Base-by-base conservation (phyloP, 2,888 invertebrate species). In the Galerucella calmariensis region DNA sequence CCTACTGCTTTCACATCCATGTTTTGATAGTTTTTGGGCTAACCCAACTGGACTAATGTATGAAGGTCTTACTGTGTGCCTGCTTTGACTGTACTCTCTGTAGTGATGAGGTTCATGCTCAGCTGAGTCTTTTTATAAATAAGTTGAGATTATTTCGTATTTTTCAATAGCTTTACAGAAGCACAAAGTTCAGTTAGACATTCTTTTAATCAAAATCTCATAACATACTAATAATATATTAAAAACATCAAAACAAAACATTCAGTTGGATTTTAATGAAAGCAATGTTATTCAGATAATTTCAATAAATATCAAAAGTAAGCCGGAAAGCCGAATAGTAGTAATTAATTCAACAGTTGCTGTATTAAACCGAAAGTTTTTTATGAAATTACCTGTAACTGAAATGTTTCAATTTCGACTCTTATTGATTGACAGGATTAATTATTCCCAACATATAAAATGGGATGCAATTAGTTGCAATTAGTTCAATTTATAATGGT, bases 371-470 rank as follows among this genome's bases (percentile, higher is more conserved):
- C 14, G 8, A n/a, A n/a, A 51, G 14, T n/a, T 51, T 51, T n/a
- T n/a, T 51, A 14, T 27, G 11, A 27, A 27, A 59, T 27, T 59
- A 51, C 59, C 59, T 27, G 27, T 59, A 27, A 59, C 11, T 59
- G 24, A 27, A 59, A 59, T 59, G 24, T 59, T 24, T 27, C 59
- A 27, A 27, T 20, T 59, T 27, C 59, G 20, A 4, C 24, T 59
- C 59, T 27, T 27, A 59, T 27, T 59, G 20, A 59, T 24, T 59
- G 59, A 59, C 27, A 14, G 59, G 27, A 59, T 59, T 59, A 59
- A 24, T 20, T 59, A 27, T 59, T 59, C 12, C 59, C 59, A 59
- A 59, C 20, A 59, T 27, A 59, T 24, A 59, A 27, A 59, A 59
- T 27, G 59, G 4, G 11, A 2, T 59, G 12, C 27, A 59, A 59